Evolutionary conservation across 2,888 invertebrate species (phyloP), one percentile per base, ranked within the genome.

Genomic region (Leucozona laternaria): DNA sequence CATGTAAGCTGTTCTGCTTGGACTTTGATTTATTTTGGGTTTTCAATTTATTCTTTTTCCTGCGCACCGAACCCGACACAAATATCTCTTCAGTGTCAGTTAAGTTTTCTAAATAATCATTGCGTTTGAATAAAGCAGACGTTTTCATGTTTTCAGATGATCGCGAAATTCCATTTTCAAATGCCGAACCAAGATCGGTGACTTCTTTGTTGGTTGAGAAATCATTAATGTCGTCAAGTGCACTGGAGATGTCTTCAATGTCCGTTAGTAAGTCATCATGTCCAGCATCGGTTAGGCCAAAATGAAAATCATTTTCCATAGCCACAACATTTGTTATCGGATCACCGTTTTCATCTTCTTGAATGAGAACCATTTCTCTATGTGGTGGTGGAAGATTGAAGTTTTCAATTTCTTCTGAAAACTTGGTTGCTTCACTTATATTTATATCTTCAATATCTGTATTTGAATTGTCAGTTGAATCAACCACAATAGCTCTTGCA

Each of bases 71-170:
- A 8, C 91, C 91, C 4, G 90, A 89, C 31, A 92, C 89, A 80
- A 90, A 91, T 71, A 93, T 90, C 84, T 94, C 94, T 89, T 94
- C 94, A 3, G 93, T 92, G 88, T 94, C 94, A n/a, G 86, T 86
- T 6, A 75, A 48, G 66, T 73, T 81, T 3, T 82, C 82, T 22
- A 31, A 1, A 28, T 70, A 62, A 1, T 81, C 77, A 57, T 62
- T 85, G 68, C 77, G 66, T 37, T 77, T 85, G 10, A 40, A 43
- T 25, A 10, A n/a, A n/a, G n/a, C 4, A 17, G 66, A 4, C 0
- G 48, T 73, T 78, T 91, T 92, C n/a, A 92, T 34, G 66, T 76
- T 88, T 62, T 89, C 89, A 13, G 76, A 79, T n/a, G 88, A 82
- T 50, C 55, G 40, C 15, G 90, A 88, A 37, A 89, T 77, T 20